phyloP scores from a whole-genome alignment of 2,113 vertebrate genomes.

The Rhinoderma darwinii region DNA sequence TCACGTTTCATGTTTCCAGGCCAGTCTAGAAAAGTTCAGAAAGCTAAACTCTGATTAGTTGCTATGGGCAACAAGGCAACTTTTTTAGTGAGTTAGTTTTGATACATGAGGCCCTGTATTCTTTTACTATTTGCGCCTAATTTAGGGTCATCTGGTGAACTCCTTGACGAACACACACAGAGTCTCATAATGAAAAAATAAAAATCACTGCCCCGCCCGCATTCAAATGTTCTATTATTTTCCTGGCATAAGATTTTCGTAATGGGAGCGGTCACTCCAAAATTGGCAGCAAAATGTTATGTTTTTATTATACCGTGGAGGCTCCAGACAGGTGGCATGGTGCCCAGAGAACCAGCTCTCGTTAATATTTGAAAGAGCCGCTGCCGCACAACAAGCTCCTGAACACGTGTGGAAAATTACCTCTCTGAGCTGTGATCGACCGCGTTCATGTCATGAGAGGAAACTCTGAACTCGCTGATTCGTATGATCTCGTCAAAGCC shows the following conservation, averaged over 20 bases:
- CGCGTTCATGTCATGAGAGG: conserved; percentile 80
- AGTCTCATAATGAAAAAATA: not conserved
- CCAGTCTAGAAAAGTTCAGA: too few species aligned
- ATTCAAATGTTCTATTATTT: not conserved
- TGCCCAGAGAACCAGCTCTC: conserved; percentile 16
- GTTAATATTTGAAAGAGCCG: conserved; percentile 30
- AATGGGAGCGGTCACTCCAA: not conserved
- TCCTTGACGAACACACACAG: not conserved
- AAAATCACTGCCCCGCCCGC: not conserved
- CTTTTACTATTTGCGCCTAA: not conserved
- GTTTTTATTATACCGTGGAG: not conserved
- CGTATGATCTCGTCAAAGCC: conserved; percentile 85
- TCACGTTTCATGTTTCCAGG: too few species aligned
- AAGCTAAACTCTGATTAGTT: too few species aligned
- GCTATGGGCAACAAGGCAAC: not conserved
- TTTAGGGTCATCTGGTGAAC: not conserved
- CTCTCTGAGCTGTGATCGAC: conserved; percentile 93
- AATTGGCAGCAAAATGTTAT: conserved; percentile 8
- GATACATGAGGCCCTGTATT: not conserved
- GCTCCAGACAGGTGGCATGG: conserved; percentile 17
- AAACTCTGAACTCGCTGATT: conserved; percentile 93
- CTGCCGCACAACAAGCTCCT: not conserved
- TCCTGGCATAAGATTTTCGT: not conserved
- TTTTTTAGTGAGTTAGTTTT: not conserved
- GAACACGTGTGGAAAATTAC: conserved; percentile 67